A percentile compares a stretch with the other conserved stretches of the same genome.
Conservation (phyloP, 2,888 invertebrate genomes). For the Linnaemya vulpina region DNA sequence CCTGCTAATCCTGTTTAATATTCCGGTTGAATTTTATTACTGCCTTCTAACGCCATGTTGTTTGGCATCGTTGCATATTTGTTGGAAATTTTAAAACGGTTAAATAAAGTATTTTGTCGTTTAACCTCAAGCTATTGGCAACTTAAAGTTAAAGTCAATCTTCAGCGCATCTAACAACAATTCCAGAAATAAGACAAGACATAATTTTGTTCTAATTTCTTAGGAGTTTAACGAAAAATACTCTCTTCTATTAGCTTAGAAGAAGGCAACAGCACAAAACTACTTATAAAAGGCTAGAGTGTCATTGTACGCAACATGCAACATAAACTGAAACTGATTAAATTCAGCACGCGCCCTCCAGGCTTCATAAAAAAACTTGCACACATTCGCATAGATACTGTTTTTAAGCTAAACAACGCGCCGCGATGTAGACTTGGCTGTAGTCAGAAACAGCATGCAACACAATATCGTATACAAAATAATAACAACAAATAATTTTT, state of each 20-base stretch:
- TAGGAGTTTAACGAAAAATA: slow-evolving; percentile 11
- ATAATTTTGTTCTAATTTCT: slow-evolving; percentile 71
- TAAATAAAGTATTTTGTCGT: slow-evolving; percentile 65
- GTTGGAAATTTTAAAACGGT: slow-evolving; percentile 48
- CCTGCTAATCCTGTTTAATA: slow-evolving; percentile 52
- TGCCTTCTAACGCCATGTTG: neutral
- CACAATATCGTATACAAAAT: slow-evolving; percentile 25
- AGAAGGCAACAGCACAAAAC: slow-evolving; percentile 20
- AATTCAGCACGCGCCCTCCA: slow-evolving; percentile 82
- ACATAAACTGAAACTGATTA: slow-evolving; percentile 73
- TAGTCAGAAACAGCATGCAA: slow-evolving; percentile 50
- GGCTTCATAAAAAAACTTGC: slow-evolving; percentile 72
- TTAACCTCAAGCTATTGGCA: slow-evolving; percentile 67
- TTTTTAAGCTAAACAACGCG: slow-evolving; percentile 27
- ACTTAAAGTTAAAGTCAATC: slow-evolving; percentile 58
- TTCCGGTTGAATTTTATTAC: slow-evolving; percentile 2
- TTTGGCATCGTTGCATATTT: slow-evolving; percentile 14
- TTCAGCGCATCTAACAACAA: slow-evolving; percentile 21
- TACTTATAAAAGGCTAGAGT: slow-evolving; percentile 46
- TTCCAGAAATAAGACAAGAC: slow-evolving; percentile 57
- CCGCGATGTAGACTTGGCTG: slow-evolving; percentile 44
- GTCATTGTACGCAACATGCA: slow-evolving; percentile 72
- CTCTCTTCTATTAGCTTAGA: neutral
- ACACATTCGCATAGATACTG: neutral
- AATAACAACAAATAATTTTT: slow-evolving; percentile 18